These are phyloP conservation scores for Leptoclinus maculatus DNA, from an alignment of 2,797 vertebrate species.

Conservation along the genomic window DNA sequence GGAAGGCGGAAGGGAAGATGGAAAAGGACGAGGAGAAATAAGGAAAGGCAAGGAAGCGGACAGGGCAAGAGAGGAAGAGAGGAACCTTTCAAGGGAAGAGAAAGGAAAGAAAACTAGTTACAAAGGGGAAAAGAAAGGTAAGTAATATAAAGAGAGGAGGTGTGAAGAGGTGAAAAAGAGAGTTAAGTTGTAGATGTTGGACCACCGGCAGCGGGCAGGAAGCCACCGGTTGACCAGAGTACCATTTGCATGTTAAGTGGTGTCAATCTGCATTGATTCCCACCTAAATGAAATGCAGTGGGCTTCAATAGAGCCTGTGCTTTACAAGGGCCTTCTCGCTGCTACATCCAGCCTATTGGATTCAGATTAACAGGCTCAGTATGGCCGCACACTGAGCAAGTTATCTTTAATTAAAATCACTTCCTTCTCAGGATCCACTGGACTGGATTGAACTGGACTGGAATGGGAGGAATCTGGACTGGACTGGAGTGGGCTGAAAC, in stretches of 20 bases:
- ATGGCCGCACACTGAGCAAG: slow-evolving; percentile 90
- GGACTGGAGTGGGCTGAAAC: slow-evolving; percentile 9
- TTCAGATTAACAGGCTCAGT: slow-evolving; percentile 96
- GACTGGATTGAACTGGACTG: slow-evolving; percentile 36
- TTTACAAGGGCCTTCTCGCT: slow-evolving; percentile 89
- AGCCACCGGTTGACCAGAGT: slow-evolving; percentile 82
- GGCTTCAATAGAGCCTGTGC: slow-evolving; percentile 94
- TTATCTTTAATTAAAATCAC: slow-evolving; percentile 99
- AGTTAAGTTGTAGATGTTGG: slow-evolving; percentile 59
- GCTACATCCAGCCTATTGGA: slow-evolving; percentile 94
- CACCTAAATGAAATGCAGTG: slow-evolving; percentile 90
- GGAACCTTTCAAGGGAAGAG: background rate
- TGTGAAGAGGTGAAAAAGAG: slow-evolving; percentile 8
- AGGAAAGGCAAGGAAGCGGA: background rate
- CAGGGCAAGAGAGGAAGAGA: background rate
- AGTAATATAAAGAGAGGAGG: background rate
- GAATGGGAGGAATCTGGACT: slow-evolving; percentile 6
- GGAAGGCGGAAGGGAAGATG: background rate
- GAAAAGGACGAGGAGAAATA: background rate
- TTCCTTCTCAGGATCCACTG: slow-evolving; percentile 69
- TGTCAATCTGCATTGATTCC: slow-evolving; percentile 96
- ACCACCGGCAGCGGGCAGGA: slow-evolving; percentile 71
- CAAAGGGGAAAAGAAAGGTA: background rate
- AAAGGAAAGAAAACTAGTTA: background rate
- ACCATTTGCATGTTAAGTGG: slow-evolving; percentile 96